These are phyloP conservation scores for Scelioninae gen. 1 DNA, from an alignment of 2,888 invertebrate genomes.

Conservation along the genomic window DNA sequence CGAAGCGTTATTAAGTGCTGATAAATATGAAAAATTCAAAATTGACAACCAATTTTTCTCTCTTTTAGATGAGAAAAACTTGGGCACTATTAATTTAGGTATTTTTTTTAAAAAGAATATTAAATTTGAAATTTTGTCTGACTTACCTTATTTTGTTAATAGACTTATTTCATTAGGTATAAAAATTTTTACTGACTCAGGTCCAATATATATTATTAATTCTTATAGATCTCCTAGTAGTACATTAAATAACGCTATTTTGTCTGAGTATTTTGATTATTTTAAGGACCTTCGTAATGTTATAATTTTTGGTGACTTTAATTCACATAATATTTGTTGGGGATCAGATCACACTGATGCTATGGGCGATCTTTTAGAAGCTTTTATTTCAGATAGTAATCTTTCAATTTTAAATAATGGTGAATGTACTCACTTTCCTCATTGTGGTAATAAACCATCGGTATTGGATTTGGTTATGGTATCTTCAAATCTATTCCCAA, in stretches of 20 bases:
- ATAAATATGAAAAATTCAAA: no score
- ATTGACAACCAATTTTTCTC: no score
- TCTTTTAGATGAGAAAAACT: no score
- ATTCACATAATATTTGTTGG: slow-evolving; percentile 11
- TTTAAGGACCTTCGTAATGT: neutral
- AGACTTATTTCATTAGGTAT: slow-evolving; percentile 24
- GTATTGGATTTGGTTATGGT: slow-evolving; percentile 3
- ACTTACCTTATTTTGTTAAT: slow-evolving; percentile 16
- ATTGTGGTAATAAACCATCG: neutral
- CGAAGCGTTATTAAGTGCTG: no score
- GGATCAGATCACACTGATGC: neutral
- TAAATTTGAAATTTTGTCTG: slow-evolving; percentile 22
- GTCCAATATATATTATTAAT: slow-evolving; percentile 19
- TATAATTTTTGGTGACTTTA: slow-evolving; percentile 30
- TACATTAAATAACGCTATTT: neutral
- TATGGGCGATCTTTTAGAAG: neutral
- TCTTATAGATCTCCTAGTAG: slow-evolving; percentile 24
- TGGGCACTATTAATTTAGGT: neutral
- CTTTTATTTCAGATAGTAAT: neutral
- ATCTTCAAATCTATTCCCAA: neutral
- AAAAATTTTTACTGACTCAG: slow-evolving; percentile 1
- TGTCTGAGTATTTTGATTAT: slow-evolving; percentile 26
- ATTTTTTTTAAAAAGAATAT: slow-evolving; percentile 28
- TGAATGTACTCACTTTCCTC: slow-evolving; percentile 13
- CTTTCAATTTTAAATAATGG: slow-evolving; percentile 7